Evolutionary conservation across 2,113 vertebrate genomes (phyloP).

Genomic region (Axis porcinus): DNA sequence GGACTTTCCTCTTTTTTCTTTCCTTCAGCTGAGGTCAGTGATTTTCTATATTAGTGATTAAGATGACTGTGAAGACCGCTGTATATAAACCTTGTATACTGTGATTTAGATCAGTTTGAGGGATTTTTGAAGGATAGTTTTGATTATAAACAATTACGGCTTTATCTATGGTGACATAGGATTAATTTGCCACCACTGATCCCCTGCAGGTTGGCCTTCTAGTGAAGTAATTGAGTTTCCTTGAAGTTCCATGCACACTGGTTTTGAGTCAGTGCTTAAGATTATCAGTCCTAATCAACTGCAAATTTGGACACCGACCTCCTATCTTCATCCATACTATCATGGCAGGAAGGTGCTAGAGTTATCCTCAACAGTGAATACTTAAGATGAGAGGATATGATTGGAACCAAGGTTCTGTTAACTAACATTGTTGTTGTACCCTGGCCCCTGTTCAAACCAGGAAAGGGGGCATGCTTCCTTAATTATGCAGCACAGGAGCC

Average conservation of each 20-base stretch:
- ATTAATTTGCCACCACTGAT: not conserved
- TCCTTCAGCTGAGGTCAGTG: not conserved
- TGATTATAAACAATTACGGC: not conserved
- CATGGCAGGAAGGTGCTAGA: not conserved
- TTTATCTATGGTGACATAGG: not conserved
- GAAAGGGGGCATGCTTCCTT: not conserved
- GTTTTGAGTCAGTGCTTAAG: not conserved
- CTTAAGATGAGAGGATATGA: not conserved
- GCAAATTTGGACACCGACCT: not conserved
- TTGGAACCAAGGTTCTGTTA: not conserved
- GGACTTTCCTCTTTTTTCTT: not conserved
- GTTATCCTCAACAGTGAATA: not conserved
- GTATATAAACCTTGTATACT: not conserved
- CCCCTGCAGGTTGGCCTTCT: not conserved
- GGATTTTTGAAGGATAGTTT: not conserved
- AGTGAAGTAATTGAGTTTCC: not conserved
- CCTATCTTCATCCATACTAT: not conserved
- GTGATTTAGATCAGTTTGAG: not conserved
- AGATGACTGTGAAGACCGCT: not conserved
- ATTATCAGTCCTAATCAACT: not conserved
- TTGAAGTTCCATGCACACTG: not conserved
- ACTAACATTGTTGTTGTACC: not conserved
- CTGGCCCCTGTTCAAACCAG: not conserved
- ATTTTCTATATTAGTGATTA: not conserved
- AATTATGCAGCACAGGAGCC: not conserved